Conservation (phyloP, 2,888 invertebrate species). For the Sphinx pinastri region DNA sequence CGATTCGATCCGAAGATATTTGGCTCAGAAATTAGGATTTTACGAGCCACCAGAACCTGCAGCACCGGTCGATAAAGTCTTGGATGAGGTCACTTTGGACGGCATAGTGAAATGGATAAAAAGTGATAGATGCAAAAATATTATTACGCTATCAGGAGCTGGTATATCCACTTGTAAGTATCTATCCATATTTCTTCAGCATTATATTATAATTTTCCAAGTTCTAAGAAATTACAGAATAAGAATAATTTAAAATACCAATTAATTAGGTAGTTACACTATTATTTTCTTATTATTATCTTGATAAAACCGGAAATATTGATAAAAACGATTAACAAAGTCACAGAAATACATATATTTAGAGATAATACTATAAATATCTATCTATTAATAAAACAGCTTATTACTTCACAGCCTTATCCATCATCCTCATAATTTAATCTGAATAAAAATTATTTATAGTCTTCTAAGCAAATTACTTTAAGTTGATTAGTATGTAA, state of each 20-base stretch:
- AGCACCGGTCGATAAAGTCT: conserved; percentile 71
- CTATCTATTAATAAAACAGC: too few relatives aligned
- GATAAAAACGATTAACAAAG: too few relatives aligned
- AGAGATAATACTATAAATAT: too few relatives aligned
- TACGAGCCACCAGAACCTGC: conserved; percentile 72
- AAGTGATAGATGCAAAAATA: conserved; percentile 89
- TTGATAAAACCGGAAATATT: too few relatives aligned
- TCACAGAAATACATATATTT: too few relatives aligned
- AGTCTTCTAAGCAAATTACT: too few relatives aligned
- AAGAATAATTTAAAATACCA: too few relatives aligned
- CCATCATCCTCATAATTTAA: too few relatives aligned
- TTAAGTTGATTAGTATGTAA: too few relatives aligned
- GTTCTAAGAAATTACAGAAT: background rate
- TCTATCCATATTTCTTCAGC: conserved; percentile 10
- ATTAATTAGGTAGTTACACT: background rate
- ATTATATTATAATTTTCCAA: background rate
- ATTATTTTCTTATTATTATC: too few relatives aligned
- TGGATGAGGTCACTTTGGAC: conserved; percentile 89
- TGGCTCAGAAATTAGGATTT: conserved; percentile 86
- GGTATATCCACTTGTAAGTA: conserved; percentile 97
- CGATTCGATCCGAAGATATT: conserved; percentile 86
- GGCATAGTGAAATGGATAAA: conserved; percentile 92
- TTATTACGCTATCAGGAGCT: conserved; percentile 97
- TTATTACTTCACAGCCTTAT: too few relatives aligned
- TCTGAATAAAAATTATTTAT: too few relatives aligned